Percentiles rank a stretch among this genome's conserved stretches.
These are phyloP conservation scores for Doryteuthis pealeii DNA, from an alignment of 1,140 invertebrate genomes.

Conservation along the genomic window DNA sequence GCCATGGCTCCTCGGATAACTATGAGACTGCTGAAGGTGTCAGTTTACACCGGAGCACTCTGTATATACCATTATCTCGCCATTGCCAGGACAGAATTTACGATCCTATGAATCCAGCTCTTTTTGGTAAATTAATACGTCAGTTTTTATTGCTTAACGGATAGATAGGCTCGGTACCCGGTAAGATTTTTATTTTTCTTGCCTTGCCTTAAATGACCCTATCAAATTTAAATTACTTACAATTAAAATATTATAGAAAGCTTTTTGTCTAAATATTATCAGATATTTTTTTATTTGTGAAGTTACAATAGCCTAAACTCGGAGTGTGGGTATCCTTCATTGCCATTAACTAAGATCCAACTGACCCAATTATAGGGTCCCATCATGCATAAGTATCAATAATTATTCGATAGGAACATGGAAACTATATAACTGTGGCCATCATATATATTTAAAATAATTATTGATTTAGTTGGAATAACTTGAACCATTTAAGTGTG, in stretches of 20 bases:
- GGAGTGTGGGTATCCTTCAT: too few species aligned
- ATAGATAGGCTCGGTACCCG: conserved; percentile 91
- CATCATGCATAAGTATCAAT: too few species aligned
- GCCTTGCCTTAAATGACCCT: not conserved
- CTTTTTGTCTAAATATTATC: not conserved
- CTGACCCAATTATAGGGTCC: too few species aligned
- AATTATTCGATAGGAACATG: too few species aligned
- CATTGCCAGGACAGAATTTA: conserved; percentile 93
- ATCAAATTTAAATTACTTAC: not conserved
- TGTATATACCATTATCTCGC: conserved; percentile 96
- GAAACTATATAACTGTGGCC: too few species aligned
- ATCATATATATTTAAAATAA: too few species aligned
- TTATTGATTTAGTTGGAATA: too few species aligned
- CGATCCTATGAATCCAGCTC: conserved; percentile 98
- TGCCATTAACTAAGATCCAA: too few species aligned
- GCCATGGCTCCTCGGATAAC: conserved; percentile 95
- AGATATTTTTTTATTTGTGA: too few species aligned
- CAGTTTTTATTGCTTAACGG: conserved; percentile 92
- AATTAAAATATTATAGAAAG: not conserved
- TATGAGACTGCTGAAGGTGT: conserved; percentile 98
- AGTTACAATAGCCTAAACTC: too few species aligned
- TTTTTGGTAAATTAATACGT: conserved; percentile 98
- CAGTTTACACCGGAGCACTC: conserved; percentile 89
- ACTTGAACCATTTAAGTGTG: too few species aligned
- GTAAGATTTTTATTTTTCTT: conserved; percentile 59